Evolutionary conservation across 2,797 vertebrate species (phyloP), one percentile per base, ranked within the genome.

Genomic region (Lepilemur ruficaudatus): DNA sequence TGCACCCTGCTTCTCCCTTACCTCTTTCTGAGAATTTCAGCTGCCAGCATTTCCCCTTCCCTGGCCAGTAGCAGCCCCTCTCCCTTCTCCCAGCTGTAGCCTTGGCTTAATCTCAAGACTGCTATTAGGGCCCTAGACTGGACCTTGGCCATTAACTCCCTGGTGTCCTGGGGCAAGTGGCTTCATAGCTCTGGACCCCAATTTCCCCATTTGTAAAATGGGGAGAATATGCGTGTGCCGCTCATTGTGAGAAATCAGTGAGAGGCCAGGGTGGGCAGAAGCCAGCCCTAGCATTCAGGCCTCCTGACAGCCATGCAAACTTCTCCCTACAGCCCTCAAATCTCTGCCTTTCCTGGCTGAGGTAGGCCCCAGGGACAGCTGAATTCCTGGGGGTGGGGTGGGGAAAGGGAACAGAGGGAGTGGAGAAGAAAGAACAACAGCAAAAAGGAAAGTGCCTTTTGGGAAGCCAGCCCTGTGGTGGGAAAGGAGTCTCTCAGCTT

Each of bases 51-150:
- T 59, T 59, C 81, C 90, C 30, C 9, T 28, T 95, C 61, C 90
- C 67, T 73, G 67, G 82, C 32, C 76, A 92, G 46, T 46, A 94
- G 79, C 57, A 97, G 10, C 59, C 80, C 46, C 43, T 87, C 32
- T 79, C 43, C 70, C 52, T 92, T 76, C 78, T 87, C 82, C 73
- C 82, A 95, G 76, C 63, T 95, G 55, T 89, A 97, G 85, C 25
- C 30, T 89, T 91, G 86, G 94, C 94, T 96, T 96, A 78, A 86
- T 89, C 72, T 95, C 94, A 98, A 96, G 52, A 92, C 20, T 94
- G 86, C 57, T 78, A 94, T 90, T 81, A 88, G 70, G 80, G 73
- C 57, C 14, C 35, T 52, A 93, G 50, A 84, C 72, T 97, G 28
- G 65, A 89, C 41, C 61, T 76, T 67, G 35, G 87, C 70, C 67